Conservation (phyloP, 1,140 invertebrate genomes). For the Heterodera carotae region DNA sequence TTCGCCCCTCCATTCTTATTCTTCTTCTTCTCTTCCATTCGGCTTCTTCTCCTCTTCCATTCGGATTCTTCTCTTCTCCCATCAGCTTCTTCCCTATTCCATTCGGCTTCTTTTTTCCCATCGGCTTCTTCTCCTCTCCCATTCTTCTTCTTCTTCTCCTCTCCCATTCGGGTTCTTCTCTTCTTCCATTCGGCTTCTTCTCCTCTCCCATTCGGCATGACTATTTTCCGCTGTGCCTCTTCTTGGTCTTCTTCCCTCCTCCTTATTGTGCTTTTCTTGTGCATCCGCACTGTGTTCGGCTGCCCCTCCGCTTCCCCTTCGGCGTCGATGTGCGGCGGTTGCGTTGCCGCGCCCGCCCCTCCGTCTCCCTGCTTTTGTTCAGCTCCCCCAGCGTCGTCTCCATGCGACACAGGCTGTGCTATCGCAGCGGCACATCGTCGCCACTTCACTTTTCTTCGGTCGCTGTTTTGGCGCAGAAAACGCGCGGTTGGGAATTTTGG, state of each 20-base stretch:
- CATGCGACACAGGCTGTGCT: slow-evolving; percentile 7
- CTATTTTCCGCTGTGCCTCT: no score
- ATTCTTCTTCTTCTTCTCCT: not conserved
- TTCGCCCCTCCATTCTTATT: not conserved
- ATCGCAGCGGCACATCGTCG: not conserved
- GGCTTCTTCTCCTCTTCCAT: not conserved
- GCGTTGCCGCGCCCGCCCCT: not conserved
- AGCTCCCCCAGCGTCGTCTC: not conserved
- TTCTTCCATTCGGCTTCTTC: not conserved
- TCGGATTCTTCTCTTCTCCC: no score
- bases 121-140: not conserved
- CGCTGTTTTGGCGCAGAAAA: slow-evolving; percentile 11
- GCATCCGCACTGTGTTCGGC: not conserved
- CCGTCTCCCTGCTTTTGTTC: not conserved
- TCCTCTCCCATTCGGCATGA: no score
- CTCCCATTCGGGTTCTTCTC: not conserved
- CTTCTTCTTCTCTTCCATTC: not conserved
- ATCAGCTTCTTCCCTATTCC: no score
- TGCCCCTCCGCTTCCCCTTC: not conserved
- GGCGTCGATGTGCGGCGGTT: not conserved
- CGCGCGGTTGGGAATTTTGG: not conserved
- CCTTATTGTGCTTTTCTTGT: not conserved
- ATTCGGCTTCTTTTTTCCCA: no score
- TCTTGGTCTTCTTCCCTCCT: not conserved
- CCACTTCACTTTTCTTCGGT: not conserved